Conservation (phyloP, 2,888 invertebrate genomes). For the Graphium colonna region DNA sequence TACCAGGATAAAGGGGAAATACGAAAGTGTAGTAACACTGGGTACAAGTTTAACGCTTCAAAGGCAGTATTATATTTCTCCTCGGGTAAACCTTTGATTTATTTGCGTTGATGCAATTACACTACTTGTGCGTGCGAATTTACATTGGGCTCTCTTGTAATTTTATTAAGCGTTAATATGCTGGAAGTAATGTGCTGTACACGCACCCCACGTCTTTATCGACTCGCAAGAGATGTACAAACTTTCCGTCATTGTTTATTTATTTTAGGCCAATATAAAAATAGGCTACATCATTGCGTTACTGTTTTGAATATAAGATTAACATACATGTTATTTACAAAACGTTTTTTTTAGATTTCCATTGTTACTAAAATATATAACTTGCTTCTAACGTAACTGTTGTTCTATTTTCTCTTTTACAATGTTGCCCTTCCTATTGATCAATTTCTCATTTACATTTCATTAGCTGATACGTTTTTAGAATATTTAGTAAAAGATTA, state of each 20-base stretch:
- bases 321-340: too few relatives aligned
- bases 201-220: neutral
- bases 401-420: too few relatives aligned
- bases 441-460: too few relatives aligned
- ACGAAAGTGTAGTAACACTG: conserved; percentile 29
- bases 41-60: conserved; percentile 34
- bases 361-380: too few relatives aligned
- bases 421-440: too few relatives aligned
- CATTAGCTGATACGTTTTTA: too few relatives aligned
- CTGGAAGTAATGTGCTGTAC: conserved; percentile 16
- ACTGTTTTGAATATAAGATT: too few relatives aligned
- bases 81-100: conserved; percentile 60
- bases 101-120: conserved; percentile 58
- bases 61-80: conserved; percentile 46
- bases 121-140: conserved; percentile 47
- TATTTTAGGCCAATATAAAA: neutral
- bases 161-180: conserved; percentile 24
- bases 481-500: too few relatives aligned
- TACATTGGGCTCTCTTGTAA: conserved; percentile 26
- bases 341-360: too few relatives aligned
- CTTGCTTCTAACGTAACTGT: too few relatives aligned
- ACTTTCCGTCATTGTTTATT: neutral
- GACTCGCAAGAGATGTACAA: neutral
- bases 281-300: too few relatives aligned
- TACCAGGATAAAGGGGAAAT: neutral